Conservation (phyloP, 2,888 invertebrate species). For the Heliconius ethilla region DNA sequence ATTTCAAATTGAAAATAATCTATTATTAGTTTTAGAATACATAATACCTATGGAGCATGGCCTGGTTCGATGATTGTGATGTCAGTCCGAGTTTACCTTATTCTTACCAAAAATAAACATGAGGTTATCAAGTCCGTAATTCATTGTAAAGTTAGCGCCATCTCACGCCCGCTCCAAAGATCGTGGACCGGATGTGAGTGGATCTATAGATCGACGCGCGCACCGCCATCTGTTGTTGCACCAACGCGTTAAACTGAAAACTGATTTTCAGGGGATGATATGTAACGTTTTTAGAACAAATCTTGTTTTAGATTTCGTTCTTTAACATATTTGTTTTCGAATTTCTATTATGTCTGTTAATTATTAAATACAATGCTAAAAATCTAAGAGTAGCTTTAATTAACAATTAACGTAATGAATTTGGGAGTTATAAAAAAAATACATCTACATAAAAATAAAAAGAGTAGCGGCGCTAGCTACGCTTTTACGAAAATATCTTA, state of each 20-base stretch:
- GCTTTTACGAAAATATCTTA: slow-evolving; percentile 68
- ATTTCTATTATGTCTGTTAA: neutral
- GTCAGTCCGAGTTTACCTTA: slow-evolving; percentile 59
- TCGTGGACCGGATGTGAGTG: slow-evolving; percentile 32
- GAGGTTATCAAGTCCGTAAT: slow-evolving; percentile 54
- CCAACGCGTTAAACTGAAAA: slow-evolving; percentile 18
- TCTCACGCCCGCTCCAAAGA: slow-evolving; percentile 49
- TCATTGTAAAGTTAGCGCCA: slow-evolving; percentile 53
- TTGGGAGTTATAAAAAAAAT: neutral
- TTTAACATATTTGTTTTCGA: neutral
- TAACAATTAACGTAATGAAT: slow-evolving; percentile 9
- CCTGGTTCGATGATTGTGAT: slow-evolving; percentile 21
- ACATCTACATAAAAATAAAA: slow-evolving; percentile 46
- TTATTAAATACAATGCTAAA: neutral
- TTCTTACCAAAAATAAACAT: slow-evolving; percentile 71
- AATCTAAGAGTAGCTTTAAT: neutral
- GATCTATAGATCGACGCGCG: slow-evolving; percentile 40
- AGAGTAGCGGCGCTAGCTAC: slow-evolving; percentile 63
- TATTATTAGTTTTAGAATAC: slow-evolving; percentile 23
- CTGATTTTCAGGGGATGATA: slow-evolving; percentile 5
- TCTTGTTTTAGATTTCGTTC: neutral
- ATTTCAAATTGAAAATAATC: slow-evolving; percentile 9
- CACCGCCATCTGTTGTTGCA: slow-evolving; percentile 50
- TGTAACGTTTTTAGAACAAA: neutral
- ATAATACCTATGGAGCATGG: slow-evolving; percentile 19